Evolutionary conservation across 2,113 vertebrate genomes (phyloP).

Genomic region (Gobiocypris rarus): DNA sequence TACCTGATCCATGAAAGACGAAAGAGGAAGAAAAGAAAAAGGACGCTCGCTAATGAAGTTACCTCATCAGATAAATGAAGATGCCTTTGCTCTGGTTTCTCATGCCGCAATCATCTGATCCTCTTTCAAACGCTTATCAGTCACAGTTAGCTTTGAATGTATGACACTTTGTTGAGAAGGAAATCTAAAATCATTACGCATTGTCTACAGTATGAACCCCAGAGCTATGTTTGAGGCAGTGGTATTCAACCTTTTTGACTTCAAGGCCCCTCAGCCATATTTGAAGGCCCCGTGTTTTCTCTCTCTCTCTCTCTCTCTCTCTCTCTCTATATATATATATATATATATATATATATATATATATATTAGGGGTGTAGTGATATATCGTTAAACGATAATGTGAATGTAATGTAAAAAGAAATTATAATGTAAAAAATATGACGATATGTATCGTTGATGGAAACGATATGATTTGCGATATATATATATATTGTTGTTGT

Average conservation of each 20-base stretch:
- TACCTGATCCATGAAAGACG: conserved; percentile 58
- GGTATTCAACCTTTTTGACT: neutral
- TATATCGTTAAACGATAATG: too few relatives aligned
- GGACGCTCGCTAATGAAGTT: conserved; percentile 67
- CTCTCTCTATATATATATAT: too few relatives aligned
- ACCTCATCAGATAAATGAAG: conserved; percentile 62
- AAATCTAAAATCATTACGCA: neutral
- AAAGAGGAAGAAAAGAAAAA: conserved; percentile 47
- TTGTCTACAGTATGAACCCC: neutral
- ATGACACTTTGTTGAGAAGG: conserved; percentile 9
- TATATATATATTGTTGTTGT: too few relatives aligned
- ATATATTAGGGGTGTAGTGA: too few relatives aligned
- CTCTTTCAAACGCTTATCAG: conserved; percentile 65
- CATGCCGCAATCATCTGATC: conserved; percentile 68
- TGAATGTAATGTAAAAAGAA: too few relatives aligned
- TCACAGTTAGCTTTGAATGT: conserved; percentile 39
- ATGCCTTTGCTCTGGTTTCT: conserved; percentile 63
- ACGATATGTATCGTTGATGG: too few relatives aligned
- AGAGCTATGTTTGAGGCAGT: too few relatives aligned
- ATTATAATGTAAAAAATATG: too few relatives aligned
- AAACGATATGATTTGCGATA: too few relatives aligned
- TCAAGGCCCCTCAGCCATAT: neutral
- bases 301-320: too few relatives aligned
- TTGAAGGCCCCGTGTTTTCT: neutral
- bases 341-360: too few relatives aligned